These are phyloP conservation scores for Hippopotamyrus pictus DNA, from an alignment of 2,797 vertebrate species.

Conservation along the genomic window DNA sequence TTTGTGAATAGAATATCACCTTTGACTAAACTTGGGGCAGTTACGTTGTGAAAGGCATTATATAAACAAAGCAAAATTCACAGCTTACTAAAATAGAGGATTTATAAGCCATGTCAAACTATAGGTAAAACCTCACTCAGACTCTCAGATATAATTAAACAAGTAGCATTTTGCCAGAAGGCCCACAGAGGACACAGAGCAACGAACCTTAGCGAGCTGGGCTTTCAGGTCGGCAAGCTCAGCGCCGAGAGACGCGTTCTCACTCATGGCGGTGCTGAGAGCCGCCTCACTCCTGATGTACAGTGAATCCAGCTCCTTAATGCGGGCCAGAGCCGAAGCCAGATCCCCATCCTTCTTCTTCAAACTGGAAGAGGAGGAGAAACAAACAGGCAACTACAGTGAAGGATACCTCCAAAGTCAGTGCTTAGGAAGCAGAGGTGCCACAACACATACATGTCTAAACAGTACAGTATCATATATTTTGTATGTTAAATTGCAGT, in stretches of 20 bases:
- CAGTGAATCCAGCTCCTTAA: slow-evolving; percentile 76
- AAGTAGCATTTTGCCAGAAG: neutral
- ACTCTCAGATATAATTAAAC: neutral
- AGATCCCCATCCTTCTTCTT: slow-evolving; percentile 87
- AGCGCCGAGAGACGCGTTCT: slow-evolving; percentile 68
- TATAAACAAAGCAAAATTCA: neutral
- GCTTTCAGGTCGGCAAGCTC: slow-evolving; percentile 75
- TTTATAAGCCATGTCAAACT: neutral
- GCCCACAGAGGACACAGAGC: neutral
- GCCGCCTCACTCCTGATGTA: slow-evolving; percentile 79
- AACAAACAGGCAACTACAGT: neutral
- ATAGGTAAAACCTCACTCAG: neutral
- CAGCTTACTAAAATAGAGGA: neutral
- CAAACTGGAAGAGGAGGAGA: slow-evolving; percentile 52
- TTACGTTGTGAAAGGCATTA: neutral
- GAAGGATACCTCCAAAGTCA: neutral
- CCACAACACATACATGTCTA: neutral
- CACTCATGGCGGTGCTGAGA: slow-evolving; percentile 72
- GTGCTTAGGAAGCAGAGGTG: too few species aligned
- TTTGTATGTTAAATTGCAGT: neutral
- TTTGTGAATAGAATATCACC: neutral
- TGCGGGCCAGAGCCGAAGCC: slow-evolving; percentile 67
- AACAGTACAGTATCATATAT: neutral
- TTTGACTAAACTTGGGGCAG: neutral
- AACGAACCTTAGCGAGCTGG: slow-evolving; percentile 76